Evolutionary conservation across 2,888 invertebrate genomes (phyloP).

Genomic region (Rhagonycha lutea): DNA sequence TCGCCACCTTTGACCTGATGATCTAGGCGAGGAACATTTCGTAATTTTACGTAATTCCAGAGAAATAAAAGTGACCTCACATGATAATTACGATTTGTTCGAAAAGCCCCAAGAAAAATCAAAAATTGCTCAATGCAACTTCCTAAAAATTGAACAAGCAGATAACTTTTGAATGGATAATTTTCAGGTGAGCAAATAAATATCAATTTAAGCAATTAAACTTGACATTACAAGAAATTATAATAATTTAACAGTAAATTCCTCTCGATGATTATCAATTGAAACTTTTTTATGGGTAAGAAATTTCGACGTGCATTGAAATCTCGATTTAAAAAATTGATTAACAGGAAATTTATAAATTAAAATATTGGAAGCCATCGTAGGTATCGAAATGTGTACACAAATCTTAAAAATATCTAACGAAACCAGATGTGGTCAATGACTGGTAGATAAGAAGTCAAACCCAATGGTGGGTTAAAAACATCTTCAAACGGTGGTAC

Average conservation of each 20-base stretch:
- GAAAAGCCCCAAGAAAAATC: neutral
- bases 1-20: neutral
- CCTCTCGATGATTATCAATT: neutral
- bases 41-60: neutral
- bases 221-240: neutral
- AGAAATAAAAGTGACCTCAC: neutral
- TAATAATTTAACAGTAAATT: neutral
- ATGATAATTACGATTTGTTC: neutral
- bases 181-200: neutral
- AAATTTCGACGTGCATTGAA: neutral
- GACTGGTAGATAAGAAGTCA: conserved; percentile 15
- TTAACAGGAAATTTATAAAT: neutral
- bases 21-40: neutral
- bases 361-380: neutral
- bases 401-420: conserved; percentile 11
- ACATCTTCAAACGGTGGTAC: neutral
- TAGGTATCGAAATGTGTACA: neutral
- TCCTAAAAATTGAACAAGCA: neutral
- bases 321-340: neutral
- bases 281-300: neutral
- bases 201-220: neutral
- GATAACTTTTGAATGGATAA: neutral
- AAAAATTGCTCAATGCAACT: neutral
- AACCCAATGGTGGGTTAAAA: neutral
- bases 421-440: conserved; percentile 12